Percentiles rank a stretch among this genome's conserved stretches.
These are phyloP conservation scores for Trilocha varians DNA, from an alignment of 2,888 invertebrate species.

Conservation along the genomic window DNA sequence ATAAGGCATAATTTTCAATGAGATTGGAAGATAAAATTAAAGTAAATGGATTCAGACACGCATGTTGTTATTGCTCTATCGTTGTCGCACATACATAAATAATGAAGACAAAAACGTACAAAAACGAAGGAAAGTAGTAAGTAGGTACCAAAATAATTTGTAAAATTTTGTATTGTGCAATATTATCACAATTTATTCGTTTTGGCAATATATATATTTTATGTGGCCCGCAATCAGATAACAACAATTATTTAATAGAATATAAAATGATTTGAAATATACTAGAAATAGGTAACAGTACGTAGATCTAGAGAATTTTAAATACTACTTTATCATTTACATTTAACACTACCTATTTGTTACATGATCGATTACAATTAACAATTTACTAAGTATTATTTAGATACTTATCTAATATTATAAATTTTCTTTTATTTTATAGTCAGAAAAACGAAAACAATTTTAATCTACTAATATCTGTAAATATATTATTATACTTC, in stretches of 20 bases:
- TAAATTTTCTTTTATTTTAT: neutral
- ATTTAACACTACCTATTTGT: slow-evolving; percentile 54
- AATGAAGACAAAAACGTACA: no score
- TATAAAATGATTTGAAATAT: slow-evolving; percentile 44
- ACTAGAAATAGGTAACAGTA: slow-evolving; percentile 38
- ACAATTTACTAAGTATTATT: slow-evolving; percentile 12
- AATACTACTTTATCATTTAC: slow-evolving; percentile 50
- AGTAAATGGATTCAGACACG: no score
- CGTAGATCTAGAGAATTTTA: slow-evolving; percentile 38
- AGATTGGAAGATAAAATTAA: no score
- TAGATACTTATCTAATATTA: neutral
- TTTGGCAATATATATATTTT: slow-evolving; percentile 18
- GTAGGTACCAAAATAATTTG: no score
- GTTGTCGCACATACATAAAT: no score
- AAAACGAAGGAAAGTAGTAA: no score
- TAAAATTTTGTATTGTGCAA: no score
- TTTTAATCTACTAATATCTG: neutral
- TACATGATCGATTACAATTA: slow-evolving; percentile 49
- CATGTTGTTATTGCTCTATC: no score
- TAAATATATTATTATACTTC: neutral
- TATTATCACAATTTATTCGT: neutral
- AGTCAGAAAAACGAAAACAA: neutral
- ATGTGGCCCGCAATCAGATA: slow-evolving; percentile 31
- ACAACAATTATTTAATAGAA: slow-evolving; percentile 33
- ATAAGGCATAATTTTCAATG: no score